Conservation (phyloP, 1,140 invertebrate species). For the Drosophila insularis region DNA sequence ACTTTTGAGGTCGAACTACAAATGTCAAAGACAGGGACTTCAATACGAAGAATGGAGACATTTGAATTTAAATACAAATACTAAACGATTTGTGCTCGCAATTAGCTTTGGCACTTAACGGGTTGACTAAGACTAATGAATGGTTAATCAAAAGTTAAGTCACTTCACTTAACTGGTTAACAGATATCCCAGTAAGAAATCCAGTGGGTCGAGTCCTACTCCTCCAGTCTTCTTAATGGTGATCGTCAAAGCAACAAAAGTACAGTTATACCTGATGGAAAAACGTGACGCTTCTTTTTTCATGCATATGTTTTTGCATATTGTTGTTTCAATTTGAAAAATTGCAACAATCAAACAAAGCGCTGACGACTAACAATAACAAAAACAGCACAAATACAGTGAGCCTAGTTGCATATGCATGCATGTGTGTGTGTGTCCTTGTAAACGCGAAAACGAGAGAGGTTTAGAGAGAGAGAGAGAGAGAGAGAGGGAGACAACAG, state of each 20-base stretch:
- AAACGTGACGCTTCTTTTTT: background rate
- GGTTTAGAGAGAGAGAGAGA: background rate
- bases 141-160: no score
- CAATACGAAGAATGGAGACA: background rate
- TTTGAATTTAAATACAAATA: no score
- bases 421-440: conserved; percentile 37
- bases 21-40: no score
- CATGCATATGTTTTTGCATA: conserved; percentile 33
- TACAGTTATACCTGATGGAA: background rate
- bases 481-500: conserved; percentile 63
- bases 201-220: no score
- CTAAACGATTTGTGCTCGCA: no score
- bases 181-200: no score
- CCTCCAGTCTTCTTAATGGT: background rate
- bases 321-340: conserved; percentile 78
- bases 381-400: conserved; percentile 36
- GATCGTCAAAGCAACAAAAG: conserved; percentile 5
- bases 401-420: conserved; percentile 33
- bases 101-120: no score
- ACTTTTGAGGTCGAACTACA: background rate
- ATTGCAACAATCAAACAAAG: conserved; percentile 73
- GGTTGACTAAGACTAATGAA: no score
- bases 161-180: no score
- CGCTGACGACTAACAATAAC: conserved; percentile 63
- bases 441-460: background rate